Percentiles rank a stretch among this genome's conserved stretches.
These are phyloP conservation scores for Ophion obscuratus DNA, from an alignment of 2,888 invertebrate genomes.

Conservation along the genomic window DNA sequence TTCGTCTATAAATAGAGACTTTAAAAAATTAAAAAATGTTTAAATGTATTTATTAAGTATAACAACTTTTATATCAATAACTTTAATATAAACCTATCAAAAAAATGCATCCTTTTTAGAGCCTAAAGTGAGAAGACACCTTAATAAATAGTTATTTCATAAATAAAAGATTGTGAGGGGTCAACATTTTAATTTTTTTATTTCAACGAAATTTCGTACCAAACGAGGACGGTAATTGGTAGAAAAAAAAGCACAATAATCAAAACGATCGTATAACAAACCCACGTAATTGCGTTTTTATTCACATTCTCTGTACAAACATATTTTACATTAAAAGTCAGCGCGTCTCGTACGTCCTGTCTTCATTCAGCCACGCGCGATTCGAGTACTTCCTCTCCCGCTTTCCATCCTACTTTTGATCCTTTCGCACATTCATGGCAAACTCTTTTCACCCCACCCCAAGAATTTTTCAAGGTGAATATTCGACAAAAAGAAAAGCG, in stretches of 20 bases:
- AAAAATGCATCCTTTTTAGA: no score
- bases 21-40: no score
- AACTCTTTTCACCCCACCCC: background rate
- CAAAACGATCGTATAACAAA: slow-evolving; percentile 75
- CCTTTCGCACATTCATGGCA: background rate
- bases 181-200: background rate
- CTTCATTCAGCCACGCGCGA: slow-evolving; percentile 60
- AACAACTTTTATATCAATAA: no score
- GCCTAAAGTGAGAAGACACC: no score
- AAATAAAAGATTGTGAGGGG: no score
- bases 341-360: slow-evolving; percentile 55
- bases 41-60: no score
- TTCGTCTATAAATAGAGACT: no score
- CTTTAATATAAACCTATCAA: no score
- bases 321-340: slow-evolving; percentile 82
- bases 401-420: background rate
- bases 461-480: background rate
- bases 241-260: slow-evolving; percentile 9
- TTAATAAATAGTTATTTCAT: no score
- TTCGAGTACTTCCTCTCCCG: slow-evolving; percentile 44
- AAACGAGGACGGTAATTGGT: background rate
- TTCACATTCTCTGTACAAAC: slow-evolving; percentile 83
- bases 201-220: background rate
- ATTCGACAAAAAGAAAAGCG: background rate
- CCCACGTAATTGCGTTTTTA: slow-evolving; percentile 79